Base-by-base conservation (phyloP, 1,140 invertebrate genomes). In the Spodoptera litura region DNA sequence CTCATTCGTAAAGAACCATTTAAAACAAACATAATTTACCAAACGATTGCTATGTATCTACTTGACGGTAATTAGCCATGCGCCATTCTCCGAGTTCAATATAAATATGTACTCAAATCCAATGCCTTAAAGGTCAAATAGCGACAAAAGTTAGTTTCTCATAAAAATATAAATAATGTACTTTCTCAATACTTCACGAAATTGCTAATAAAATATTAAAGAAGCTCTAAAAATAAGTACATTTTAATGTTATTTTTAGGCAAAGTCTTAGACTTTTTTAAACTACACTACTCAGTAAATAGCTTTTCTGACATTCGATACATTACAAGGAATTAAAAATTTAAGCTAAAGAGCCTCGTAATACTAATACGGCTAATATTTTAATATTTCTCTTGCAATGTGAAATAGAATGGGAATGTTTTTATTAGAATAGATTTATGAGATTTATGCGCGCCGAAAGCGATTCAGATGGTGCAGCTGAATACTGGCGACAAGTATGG, bases 371-470 rank as follows among this genome's bases (percentile, higher is more conserved):
- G 62, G 78, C 55, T 71, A 70, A 76, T 62, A 80, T 56, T 66
- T 80, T 77, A 80, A 81, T 81, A 81, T 74, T 71, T 76, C 56
- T 71, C 58, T 31, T 78, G 79, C 81, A 80, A 79, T 80, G 78
- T 31, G 80, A 78, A 79, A 75, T 72, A 68, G 80, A 84, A 79
- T 31, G 78, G 56, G 79, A 82, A 84, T 84, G 83, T 82, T 84
- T 84, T 84, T 84, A 84, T 82, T 81, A 83, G 76, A 75, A 79
- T 77, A 84, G 83, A 84, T 82, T 80, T 80, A 83, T 83, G 81
- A 72, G 81, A 78, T 78, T 72, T 80, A 80, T 77, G 77, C 81
- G 64, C 81, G 75, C 68, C 59, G 55, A 82, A 85, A 85, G 79
- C 82, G 78, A 64, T 79, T 82, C 75, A 79, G 82, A 81, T 78